A percentile compares a stretch with the other conserved stretches of the same genome.
Evolutionary conservation across 2,888 invertebrate species (phyloP).

Genomic region (Coleophora deauratella): DNA sequence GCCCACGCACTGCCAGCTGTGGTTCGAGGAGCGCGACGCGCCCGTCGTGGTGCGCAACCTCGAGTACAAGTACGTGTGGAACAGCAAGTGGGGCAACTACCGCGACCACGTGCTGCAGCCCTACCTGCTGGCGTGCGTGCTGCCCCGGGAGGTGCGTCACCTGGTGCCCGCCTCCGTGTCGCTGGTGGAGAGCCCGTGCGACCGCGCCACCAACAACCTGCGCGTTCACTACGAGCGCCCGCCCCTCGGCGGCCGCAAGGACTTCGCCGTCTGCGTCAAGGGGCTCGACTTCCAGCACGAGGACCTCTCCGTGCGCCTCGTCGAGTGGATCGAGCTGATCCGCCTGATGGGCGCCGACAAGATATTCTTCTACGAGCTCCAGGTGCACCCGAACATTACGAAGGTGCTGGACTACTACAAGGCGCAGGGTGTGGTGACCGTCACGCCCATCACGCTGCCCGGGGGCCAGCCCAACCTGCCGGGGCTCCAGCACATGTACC

Average conservation of each 20-base stretch:
- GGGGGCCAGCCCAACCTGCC: slow-evolving; percentile 94
- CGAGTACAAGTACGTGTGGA: slow-evolving; percentile 96
- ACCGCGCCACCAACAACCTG: slow-evolving; percentile 88
- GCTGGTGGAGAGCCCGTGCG: slow-evolving; percentile 88
- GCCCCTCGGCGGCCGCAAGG: slow-evolving; percentile 74
- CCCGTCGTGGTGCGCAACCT: slow-evolving; percentile 87
- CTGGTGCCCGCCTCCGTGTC: slow-evolving; percentile 88
- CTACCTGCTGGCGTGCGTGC: slow-evolving; percentile 90
- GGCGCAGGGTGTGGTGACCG: slow-evolving; percentile 78
- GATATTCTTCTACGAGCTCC: slow-evolving; percentile 91
- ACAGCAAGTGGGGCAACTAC: slow-evolving; percentile 95
- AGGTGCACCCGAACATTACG: slow-evolving; percentile 93
- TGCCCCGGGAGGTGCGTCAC: slow-evolving; percentile 82
- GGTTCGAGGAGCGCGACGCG: slow-evolving; percentile 89
- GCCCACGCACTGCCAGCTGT: slow-evolving; percentile 89
- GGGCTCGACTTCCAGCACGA: slow-evolving; percentile 94
- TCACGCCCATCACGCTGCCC: slow-evolving; percentile 87
- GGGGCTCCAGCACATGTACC: slow-evolving; percentile 89
- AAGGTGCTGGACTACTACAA: slow-evolving; percentile 84
- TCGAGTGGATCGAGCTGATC: slow-evolving; percentile 96
- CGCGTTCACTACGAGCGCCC: slow-evolving; percentile 86
- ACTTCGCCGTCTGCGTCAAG: slow-evolving; percentile 94
- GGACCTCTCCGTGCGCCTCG: slow-evolving; percentile 89
- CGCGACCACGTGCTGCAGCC: slow-evolving; percentile 93
- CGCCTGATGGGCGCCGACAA: slow-evolving; percentile 91